These are phyloP conservation scores for Ceratoteleas bidentatus DNA, from an alignment of 1,140 invertebrate genomes.

Conservation along the genomic window DNA sequence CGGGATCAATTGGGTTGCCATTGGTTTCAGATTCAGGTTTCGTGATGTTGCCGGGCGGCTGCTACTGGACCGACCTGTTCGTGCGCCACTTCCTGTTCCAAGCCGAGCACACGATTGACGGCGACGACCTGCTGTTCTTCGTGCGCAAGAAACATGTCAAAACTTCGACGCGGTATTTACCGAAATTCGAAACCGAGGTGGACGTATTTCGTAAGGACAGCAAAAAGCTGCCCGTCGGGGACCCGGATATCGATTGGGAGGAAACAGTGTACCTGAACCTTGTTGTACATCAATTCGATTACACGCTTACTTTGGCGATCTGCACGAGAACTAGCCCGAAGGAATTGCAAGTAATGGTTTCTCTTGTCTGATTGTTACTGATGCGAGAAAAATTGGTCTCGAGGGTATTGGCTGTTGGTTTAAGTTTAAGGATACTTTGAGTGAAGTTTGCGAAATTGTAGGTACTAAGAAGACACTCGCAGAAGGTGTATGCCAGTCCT, in stretches of 20 bases:
- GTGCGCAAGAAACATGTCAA: conserved; percentile 95
- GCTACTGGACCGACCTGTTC: conserved; percentile 98
- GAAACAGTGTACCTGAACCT: conserved; percentile 99
- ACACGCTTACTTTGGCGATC: conserved; percentile 97
- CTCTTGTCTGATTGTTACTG: neutral
- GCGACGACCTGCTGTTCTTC: conserved; percentile 97
- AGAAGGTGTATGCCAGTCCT: conserved; percentile 98
- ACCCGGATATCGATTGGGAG: conserved; percentile 98
- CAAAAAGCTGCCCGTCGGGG: conserved; percentile 96
- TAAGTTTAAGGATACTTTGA: too few species aligned
- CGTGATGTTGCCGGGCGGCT: conserved; percentile 94
- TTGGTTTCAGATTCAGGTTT: conserved; percentile 89
- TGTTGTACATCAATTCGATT: conserved; percentile 99
- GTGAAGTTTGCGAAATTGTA: conserved; percentile 22
- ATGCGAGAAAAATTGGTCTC: too few species aligned
- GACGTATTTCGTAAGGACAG: conserved; percentile 98
- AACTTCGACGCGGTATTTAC: conserved; percentile 90
- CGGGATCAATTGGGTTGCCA: neutral
- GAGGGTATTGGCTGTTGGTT: too few species aligned
- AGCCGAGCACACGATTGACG: conserved; percentile 90
- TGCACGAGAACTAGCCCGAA: conserved; percentile 98
- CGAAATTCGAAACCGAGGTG: conserved; percentile 96
- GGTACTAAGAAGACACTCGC: conserved; percentile 94
- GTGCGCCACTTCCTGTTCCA: conserved; percentile 96
- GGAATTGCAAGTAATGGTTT: conserved; percentile 90